Percentiles rank a stretch among this genome's conserved stretches.
Evolutionary conservation across 1,140 invertebrate species (phyloP).

Genomic region (Hypothenemus hampei): DNA sequence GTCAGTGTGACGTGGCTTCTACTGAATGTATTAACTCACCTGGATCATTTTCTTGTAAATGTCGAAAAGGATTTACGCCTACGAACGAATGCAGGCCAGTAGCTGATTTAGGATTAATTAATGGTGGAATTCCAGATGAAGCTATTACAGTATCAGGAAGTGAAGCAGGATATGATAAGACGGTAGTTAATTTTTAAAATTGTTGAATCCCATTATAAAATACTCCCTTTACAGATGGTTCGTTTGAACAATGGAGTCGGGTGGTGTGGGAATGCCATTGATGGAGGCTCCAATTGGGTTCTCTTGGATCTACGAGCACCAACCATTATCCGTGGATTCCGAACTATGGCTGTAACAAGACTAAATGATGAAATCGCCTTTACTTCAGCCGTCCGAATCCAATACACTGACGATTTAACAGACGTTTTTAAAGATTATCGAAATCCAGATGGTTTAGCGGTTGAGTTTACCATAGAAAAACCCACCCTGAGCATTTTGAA

Average conservation of each 20-base stretch:
- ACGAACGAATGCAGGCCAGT: constrained; percentile 86
- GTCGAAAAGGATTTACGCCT: constrained; percentile 76
- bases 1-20: constrained; percentile 84
- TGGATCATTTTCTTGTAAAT: constrained; percentile 90
- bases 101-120: constrained; percentile 81
- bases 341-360: constrained; percentile 79
- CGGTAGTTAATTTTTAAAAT: constrained; percentile 52
- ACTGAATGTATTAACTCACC: constrained; percentile 88
- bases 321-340: constrained; percentile 83
- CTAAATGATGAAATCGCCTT: constrained; percentile 76
- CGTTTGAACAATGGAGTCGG: constrained; percentile 75
- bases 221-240: constrained; percentile 56
- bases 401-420: constrained; percentile 82
- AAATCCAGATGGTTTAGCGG: constrained; percentile 86
- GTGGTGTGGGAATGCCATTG: constrained; percentile 83
- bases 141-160: constrained; percentile 80
- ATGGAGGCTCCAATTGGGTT: constrained; percentile 84
- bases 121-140: constrained; percentile 84
- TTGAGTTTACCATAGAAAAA: constrained; percentile 84
- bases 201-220: background rate
- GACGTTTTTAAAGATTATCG: constrained; percentile 87
- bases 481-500: constrained; percentile 84
- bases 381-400: constrained; percentile 79
- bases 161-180: constrained; percentile 76
- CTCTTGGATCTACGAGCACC: constrained; percentile 83